Percentiles rank a stretch among this genome's conserved stretches.
phyloP scores from a whole-genome alignment of 2,888 invertebrate species.

The Liopterus haemorrhoidalis region DNA sequence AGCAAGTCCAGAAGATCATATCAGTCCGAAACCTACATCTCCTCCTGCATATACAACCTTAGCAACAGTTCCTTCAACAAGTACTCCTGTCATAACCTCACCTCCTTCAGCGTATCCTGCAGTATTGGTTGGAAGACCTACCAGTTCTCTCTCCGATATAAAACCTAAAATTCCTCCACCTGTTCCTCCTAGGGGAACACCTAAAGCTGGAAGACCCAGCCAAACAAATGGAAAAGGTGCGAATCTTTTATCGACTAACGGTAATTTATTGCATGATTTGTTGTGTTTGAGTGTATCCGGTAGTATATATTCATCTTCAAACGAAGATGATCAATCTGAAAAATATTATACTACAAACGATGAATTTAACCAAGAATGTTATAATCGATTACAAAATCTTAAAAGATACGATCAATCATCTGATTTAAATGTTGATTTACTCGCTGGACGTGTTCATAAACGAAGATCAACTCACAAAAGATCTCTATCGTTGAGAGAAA shows the following conservation, averaged over 20 bases:
- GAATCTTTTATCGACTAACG: constrained; percentile 24
- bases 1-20: constrained; percentile 54
- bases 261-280: constrained; percentile 20
- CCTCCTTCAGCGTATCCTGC: constrained; percentile 65
- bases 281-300: constrained; percentile 22
- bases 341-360: no score
- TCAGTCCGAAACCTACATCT: constrained; percentile 50
- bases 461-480: no score
- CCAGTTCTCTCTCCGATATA: constrained; percentile 48
- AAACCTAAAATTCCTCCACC: constrained; percentile 81
- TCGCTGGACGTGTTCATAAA: no score
- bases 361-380: no score
- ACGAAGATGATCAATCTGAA: no score
- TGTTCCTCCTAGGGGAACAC: constrained; percentile 79
- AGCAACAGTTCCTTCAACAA: constrained; percentile 41
- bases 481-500: no score
- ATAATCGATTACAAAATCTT: no score
- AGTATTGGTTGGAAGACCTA: constrained; percentile 60
- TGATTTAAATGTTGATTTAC: no score
- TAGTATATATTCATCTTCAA: no score
- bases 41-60: constrained; percentile 32
- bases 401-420: no score
- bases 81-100: constrained; percentile 43
- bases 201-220: constrained; percentile 56
- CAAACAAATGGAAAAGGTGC: constrained; percentile 44